Evolutionary conservation across 2,797 vertebrate species (phyloP).

Genomic region (Pangasius mekongensis): DNA sequence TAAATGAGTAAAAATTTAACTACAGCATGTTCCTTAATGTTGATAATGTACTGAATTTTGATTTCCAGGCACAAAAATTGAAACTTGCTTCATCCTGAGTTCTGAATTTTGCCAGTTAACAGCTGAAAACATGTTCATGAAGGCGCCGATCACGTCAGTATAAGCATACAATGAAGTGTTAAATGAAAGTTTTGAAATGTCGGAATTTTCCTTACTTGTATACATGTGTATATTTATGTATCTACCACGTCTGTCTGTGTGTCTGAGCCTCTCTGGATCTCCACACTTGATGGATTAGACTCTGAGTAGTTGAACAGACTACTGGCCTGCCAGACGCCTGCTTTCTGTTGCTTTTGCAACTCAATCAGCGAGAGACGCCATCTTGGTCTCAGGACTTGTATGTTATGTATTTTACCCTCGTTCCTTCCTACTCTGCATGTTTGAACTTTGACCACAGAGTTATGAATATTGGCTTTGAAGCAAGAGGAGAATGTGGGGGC

Average conservation of each 20-base stretch:
- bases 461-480: conserved; percentile 78
- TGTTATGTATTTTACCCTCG: conserved; percentile 59
- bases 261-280: conserved; percentile 63
- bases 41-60: neutral
- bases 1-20: neutral
- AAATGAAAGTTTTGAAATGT: neutral
- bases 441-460: conserved; percentile 78
- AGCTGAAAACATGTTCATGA: neutral
- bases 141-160: neutral
- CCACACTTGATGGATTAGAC: conserved; percentile 78
- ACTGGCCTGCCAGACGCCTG: conserved; percentile 44
- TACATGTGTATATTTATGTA: neutral
- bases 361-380: conserved; percentile 69
- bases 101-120: neutral
- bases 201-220: too few species aligned
- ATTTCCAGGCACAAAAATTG: neutral
- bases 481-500: conserved; percentile 63
- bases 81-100: neutral
- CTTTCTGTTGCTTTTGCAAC: conserved; percentile 53
- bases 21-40: neutral
- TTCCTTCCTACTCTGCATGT: conserved; percentile 59
- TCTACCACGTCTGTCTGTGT: neutral
- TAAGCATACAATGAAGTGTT: neutral
- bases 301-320: conserved; percentile 41
- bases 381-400: conserved; percentile 64